Evolutionary conservation across 2,113 vertebrate genomes (phyloP).

Genomic region (Ginglymostoma cirratum): DNA sequence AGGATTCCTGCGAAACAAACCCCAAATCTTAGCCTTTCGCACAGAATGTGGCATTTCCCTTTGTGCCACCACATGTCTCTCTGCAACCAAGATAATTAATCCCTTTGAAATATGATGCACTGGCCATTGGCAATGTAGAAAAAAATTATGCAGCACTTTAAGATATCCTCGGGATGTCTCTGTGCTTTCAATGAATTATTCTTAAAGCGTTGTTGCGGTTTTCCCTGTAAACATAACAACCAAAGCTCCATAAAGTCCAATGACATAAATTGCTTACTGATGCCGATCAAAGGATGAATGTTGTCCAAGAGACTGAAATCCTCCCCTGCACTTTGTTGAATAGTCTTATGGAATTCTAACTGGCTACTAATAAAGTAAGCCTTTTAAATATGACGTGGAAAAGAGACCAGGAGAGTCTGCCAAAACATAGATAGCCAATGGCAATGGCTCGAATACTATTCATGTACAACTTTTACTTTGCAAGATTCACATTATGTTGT

Average conservation of each 20-base stretch:
- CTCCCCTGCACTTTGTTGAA: background rate
- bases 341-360: background rate
- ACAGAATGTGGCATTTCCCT: background rate
- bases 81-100: background rate
- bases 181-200: background rate
- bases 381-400: background rate
- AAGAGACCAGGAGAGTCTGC: background rate
- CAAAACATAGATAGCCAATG: background rate
- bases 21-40: background rate
- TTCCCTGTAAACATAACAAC: background rate
- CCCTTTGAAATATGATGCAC: background rate
- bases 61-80: background rate
- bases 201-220: background rate
- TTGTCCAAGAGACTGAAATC: background rate
- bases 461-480: background rate
- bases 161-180: background rate
- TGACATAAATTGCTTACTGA: background rate
- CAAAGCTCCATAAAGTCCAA: background rate
- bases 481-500: no score
- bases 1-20: background rate
- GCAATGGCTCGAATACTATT: background rate
- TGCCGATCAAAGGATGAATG: background rate
- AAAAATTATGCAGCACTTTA: background rate
- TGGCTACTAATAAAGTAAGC: background rate
- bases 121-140: background rate